These are phyloP conservation scores for Eupsilia transversa DNA, from an alignment of 2,888 invertebrate species.

Conservation along the genomic window DNA sequence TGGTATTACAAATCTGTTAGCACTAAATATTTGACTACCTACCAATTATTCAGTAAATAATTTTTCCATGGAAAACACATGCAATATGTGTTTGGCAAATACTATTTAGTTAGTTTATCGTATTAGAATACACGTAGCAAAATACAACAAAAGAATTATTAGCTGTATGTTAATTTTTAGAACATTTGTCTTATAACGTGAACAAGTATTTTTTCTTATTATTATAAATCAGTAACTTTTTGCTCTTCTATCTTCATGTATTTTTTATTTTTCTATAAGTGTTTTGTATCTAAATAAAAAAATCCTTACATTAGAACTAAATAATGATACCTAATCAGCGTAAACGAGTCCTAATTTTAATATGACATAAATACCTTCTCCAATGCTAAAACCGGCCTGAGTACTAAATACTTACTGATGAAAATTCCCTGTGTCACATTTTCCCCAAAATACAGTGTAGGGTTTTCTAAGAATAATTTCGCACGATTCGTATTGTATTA, in stretches of 20 bases:
- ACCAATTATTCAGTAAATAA: constrained; percentile 9
- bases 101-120: background rate
- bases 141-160: background rate
- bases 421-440: background rate
- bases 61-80: background rate
- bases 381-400: background rate
- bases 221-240: background rate
- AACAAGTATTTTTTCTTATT: background rate
- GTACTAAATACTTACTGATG: background rate
- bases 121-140: too few relatives aligned
- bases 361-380: background rate
- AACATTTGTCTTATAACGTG: background rate
- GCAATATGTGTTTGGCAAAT: background rate
- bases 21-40: constrained; percentile 21
- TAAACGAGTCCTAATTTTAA: background rate
- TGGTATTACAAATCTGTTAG: constrained; percentile 29
- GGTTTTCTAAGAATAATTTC: constrained; percentile 8
- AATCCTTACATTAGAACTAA: background rate
- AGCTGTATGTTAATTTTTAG: background rate
- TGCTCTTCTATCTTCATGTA: background rate
- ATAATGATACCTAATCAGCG: too few relatives aligned
- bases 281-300: too few relatives aligned
- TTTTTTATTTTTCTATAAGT: background rate
- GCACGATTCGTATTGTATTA: constrained; percentile 20
- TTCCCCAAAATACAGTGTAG: background rate